Evolutionary conservation across 2,888 invertebrate species (phyloP), one percentile per base, ranked within the genome.

Genomic region (Drosophila rellima): DNA sequence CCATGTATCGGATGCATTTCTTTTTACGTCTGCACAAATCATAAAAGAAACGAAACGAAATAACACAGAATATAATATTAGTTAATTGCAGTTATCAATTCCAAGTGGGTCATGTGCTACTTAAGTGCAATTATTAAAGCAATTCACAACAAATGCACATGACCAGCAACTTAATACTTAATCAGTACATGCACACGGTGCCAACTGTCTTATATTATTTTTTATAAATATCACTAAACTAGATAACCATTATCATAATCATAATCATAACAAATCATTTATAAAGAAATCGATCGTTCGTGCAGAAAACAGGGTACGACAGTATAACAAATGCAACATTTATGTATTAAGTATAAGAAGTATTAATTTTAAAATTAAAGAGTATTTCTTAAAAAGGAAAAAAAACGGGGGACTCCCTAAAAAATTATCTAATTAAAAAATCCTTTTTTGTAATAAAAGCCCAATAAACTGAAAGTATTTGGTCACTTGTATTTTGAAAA

Each of bases 1-100:
- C 98, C 96, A 97, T 96, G 94, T 98, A 98, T 87, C 98, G 96
- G 92, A 98, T 97, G 94, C 98, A 98, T 94, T 98, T 98, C 94
- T 98, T 98, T 95, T 98, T 98, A 94, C 98, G 97, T 94, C 98
- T 98, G 65, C 7, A 40, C 7, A 31, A 42, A 40, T 40, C 20
- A 57, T 26, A 60, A 42, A 17, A 40, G 17, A 54, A 15, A 40
- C n/a, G 6, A 48, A 7, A 10, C 11, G 29, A 29, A 31, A 23
- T 0, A 17, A 44, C 1, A 17, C 15, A 37, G 3, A 13, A 7
- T 8, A 40, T 6, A 18, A 35, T 11, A 31, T 44, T 33, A 45
- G 37, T 40, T 59, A 18, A 23, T 20, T 20, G 3, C 3, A 26
- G 15, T 17, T 31, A 20, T 29, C 15, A 23, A 13, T 1, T 33